Percentiles rank a stretch among this genome's conserved stretches.
Evolutionary conservation across 2,797 vertebrate species (phyloP).

Genomic region (Myotis daubentonii): DNA sequence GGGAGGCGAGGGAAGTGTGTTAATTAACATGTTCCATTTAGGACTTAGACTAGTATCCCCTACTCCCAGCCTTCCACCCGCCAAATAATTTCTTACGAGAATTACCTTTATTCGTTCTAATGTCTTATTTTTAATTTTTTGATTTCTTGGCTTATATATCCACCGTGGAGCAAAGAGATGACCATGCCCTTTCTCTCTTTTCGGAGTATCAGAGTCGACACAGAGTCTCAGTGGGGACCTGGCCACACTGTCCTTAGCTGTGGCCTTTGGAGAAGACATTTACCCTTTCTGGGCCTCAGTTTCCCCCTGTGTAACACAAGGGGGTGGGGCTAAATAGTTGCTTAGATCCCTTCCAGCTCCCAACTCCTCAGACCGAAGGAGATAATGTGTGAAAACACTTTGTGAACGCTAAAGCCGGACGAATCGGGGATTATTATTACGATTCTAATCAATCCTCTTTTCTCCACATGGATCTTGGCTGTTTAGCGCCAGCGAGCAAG

Average conservation of each 20-base stretch:
- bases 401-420: conserved; percentile 66
- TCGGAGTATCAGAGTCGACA: background rate
- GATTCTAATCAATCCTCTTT: conserved; percentile 82
- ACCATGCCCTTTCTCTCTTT: conserved; percentile 64
- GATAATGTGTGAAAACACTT: conserved; percentile 78
- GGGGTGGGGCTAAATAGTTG: background rate
- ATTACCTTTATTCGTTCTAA: conserved; percentile 68
- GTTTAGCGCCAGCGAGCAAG: conserved; percentile 81
- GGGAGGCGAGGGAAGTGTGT: background rate
- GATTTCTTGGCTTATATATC: conserved; percentile 80
- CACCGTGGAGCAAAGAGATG: conserved; percentile 80
- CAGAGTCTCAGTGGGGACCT: background rate
- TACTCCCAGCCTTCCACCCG: background rate
- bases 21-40: background rate
- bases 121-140: conserved; percentile 80
- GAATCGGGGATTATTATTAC: conserved; percentile 74
- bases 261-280: background rate
- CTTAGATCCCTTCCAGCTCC: background rate
- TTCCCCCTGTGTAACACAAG: background rate
- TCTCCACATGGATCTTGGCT: conserved; percentile 83
- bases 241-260: background rate
- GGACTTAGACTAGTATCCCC: background rate
- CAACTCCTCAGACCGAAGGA: conserved; percentile 51
- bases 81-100: conserved; percentile 77
- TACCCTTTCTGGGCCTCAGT: conserved; percentile 61